These are phyloP conservation scores for Chloroclystis v-ata DNA, from an alignment of 2,888 invertebrate species.

Conservation along the genomic window DNA sequence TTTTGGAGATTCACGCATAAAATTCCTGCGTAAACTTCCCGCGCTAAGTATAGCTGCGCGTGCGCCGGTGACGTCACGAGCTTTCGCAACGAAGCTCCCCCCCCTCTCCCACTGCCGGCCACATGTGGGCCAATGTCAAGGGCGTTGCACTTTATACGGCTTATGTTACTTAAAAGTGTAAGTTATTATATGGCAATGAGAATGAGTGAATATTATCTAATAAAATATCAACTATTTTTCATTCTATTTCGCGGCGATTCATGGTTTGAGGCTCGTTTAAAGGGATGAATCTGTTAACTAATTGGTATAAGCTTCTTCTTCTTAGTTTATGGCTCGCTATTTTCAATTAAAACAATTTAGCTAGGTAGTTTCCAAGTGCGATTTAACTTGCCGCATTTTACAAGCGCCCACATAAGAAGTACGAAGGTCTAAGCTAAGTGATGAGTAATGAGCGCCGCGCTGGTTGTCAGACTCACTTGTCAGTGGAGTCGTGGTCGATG, in stretches of 20 bases:
- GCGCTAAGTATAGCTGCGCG: background rate
- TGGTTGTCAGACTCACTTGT: constrained; percentile 40
- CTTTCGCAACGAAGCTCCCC: constrained; percentile 20
- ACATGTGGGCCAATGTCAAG: constrained; percentile 23
- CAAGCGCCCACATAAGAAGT: no score
- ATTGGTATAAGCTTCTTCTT: no score
- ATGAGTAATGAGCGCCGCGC: no score
- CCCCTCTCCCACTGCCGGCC: constrained; percentile 2
- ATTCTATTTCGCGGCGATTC: no score
- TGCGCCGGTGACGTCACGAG: constrained; percentile 19
- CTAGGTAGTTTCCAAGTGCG: no score
- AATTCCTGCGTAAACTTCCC: background rate
- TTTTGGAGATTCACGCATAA: background rate
- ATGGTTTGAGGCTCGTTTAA: no score
- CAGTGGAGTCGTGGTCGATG: constrained; percentile 33
- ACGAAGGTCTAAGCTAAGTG: no score
- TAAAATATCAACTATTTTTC: no score
- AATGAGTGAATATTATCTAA: background rate
- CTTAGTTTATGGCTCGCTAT: no score
- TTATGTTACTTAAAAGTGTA: background rate
- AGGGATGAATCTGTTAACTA: no score
- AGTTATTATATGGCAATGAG: background rate
- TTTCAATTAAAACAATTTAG: no score
- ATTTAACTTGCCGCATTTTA: no score
- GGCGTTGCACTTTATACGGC: background rate